Percentiles rank a stretch among this genome's conserved stretches.
Evolutionary conservation across 1,140 invertebrate genomes (phyloP).

Genomic region (Anthonomus grandis): DNA sequence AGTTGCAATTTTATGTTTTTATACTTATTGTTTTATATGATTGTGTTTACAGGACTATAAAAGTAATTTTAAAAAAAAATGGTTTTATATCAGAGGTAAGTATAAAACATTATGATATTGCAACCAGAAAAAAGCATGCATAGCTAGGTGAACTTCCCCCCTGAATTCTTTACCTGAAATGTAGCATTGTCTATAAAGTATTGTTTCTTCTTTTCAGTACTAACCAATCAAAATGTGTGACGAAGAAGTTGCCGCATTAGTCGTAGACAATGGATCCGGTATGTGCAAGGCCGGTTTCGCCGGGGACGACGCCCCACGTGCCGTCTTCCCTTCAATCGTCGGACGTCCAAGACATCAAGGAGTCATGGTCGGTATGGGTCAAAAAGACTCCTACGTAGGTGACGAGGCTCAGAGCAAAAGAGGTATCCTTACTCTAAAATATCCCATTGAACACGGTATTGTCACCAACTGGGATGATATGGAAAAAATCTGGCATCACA

Average conservation of each 20-base stretch:
- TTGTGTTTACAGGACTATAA: too few species aligned
- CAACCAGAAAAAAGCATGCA: too few species aligned
- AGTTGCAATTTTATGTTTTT: too few species aligned
- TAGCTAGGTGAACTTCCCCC: conserved; percentile 13
- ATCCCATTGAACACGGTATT: conserved; percentile 93
- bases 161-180: not conserved
- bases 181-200: not conserved
- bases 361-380: conserved; percentile 95
- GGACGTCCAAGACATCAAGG: conserved; percentile 83
- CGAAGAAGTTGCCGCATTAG: conserved; percentile 83
- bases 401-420: conserved; percentile 92
- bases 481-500: conserved; percentile 97
- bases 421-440: conserved; percentile 88
- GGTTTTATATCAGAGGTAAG: too few species aligned
- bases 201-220: conserved; percentile 48
- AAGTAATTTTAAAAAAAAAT: not conserved
- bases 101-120: not conserved
- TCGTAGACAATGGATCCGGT: conserved; percentile 91
- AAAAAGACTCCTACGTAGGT: conserved; percentile 81
- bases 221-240: conserved; percentile 75
- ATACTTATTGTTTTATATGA: too few species aligned
- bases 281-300: conserved; percentile 98
- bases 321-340: conserved; percentile 93
- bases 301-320: conserved; percentile 91
- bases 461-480: conserved; percentile 98